Evolutionary conservation across 1,140 invertebrate species (phyloP).

Genomic region (Drosophila oshimai): DNA sequence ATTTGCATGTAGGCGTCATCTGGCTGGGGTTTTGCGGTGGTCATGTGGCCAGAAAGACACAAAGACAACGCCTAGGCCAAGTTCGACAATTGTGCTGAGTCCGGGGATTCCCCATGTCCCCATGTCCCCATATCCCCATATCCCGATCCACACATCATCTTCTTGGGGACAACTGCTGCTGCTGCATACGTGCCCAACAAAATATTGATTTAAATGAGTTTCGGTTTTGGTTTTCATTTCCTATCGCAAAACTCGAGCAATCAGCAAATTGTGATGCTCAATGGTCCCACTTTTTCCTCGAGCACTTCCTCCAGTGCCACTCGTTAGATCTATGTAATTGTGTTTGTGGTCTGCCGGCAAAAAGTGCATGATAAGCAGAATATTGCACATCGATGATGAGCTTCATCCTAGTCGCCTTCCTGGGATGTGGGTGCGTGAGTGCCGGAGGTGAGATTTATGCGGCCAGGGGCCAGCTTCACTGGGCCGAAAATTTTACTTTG

Average conservation of each 20-base stretch:
- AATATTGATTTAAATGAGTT: conserved; percentile 82
- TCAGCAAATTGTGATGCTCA: conserved; percentile 80
- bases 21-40: conserved; percentile 59
- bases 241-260: conserved; percentile 74
- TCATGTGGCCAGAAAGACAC: conserved; percentile 42
- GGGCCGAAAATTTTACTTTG: too few species aligned
- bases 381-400: conserved; percentile 78
- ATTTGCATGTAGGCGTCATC: conserved; percentile 79
- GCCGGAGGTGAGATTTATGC: conserved; percentile 43
- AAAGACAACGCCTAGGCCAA: conserved; percentile 43
- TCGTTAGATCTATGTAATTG: conserved; percentile 57
- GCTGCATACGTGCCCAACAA: conserved; percentile 74
- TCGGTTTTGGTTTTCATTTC: conserved; percentile 79
- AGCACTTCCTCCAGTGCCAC: conserved; percentile 51
- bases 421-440: background rate
- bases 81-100: conserved; percentile 74
- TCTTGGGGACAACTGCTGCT: conserved; percentile 18
- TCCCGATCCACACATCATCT: conserved; percentile 9
- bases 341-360: conserved; percentile 44
- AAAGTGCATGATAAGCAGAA: conserved; percentile 78
- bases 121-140: background rate
- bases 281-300: conserved; percentile 71
- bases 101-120: conserved; percentile 36
- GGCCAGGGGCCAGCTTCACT: conserved; percentile 13
- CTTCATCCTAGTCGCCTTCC: conserved; percentile 19